Evolutionary conservation across 1,140 invertebrate species (phyloP).

Genomic region (Oreohelix idahoensis): DNA sequence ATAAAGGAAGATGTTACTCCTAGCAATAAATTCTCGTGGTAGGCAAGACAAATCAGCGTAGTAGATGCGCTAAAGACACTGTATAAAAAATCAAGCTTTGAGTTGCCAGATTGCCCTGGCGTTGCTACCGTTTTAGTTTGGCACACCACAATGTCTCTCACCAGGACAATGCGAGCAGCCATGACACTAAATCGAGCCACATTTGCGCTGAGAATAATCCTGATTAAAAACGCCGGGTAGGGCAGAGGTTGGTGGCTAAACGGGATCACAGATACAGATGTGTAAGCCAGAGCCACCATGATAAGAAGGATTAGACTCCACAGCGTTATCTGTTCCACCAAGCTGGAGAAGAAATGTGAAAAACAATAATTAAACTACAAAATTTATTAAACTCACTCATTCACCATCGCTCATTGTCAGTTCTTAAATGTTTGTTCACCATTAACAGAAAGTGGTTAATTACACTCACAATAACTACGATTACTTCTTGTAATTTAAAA

Average conservation of each 20-base stretch:
- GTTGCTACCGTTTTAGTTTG: neutral
- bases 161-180: constrained; percentile 4
- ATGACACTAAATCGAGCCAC: constrained; percentile 3
- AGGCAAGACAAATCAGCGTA: neutral
- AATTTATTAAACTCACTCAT: no score
- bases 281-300: constrained; percentile 11
- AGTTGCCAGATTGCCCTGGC: neutral
- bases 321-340: neutral
- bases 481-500: no score
- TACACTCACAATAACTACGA: no score
- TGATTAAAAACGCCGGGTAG: constrained; percentile 16
- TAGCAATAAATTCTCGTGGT: constrained; percentile 21
- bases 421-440: no score
- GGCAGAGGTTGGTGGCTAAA: constrained; percentile 22
- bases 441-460: no score
- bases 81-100: constrained; percentile 9
- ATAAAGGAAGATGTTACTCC: neutral
- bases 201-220: neutral
- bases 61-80: neutral
- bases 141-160: neutral
- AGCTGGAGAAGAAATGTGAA: neutral
- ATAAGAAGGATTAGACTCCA: neutral
- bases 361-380: neutral
- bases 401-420: no score
- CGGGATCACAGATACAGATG: neutral